Conservation (phyloP, 2,888 invertebrate species). For the Protophormia terraenovae region DNA sequence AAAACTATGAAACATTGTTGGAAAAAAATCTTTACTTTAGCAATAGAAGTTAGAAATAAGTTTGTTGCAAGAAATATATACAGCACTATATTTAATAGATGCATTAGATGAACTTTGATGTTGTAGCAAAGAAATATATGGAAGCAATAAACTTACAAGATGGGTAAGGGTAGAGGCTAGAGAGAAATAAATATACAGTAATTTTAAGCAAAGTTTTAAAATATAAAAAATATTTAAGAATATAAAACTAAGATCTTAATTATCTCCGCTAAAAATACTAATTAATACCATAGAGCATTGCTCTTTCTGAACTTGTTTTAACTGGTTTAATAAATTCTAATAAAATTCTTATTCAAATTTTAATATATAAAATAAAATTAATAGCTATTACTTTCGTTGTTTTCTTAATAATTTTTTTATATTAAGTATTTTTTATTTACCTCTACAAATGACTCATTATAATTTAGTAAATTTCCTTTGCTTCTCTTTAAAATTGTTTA, state of each 20-base stretch:
- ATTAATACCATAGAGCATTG: too few relatives aligned
- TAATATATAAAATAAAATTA: too few relatives aligned
- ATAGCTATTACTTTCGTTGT: too few relatives aligned
- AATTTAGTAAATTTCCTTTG: background rate
- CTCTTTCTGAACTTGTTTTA: too few relatives aligned
- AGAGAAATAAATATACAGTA: too few relatives aligned
- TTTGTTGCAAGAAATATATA: background rate
- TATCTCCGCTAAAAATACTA: too few relatives aligned
- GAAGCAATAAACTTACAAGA: background rate
- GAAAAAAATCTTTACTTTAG: background rate
- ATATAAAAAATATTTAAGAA: too few relatives aligned
- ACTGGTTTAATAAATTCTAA: too few relatives aligned
- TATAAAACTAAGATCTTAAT: too few relatives aligned
- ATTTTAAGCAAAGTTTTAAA: too few relatives aligned
- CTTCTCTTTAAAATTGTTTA: background rate
- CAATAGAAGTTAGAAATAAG: background rate
- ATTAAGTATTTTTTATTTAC: background rate
- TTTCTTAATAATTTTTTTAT: background rate
- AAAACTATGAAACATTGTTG: background rate
- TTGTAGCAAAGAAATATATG: constrained; percentile 19
- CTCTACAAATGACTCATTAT: background rate
- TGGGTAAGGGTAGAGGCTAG: background rate
- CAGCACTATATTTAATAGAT: constrained; percentile 30
- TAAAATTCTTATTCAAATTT: too few relatives aligned
- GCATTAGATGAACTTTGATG: constrained; percentile 38